Evolutionary conservation across 2,113 vertebrate species (phyloP).

Genomic region (Oceanites oceanicus): DNA sequence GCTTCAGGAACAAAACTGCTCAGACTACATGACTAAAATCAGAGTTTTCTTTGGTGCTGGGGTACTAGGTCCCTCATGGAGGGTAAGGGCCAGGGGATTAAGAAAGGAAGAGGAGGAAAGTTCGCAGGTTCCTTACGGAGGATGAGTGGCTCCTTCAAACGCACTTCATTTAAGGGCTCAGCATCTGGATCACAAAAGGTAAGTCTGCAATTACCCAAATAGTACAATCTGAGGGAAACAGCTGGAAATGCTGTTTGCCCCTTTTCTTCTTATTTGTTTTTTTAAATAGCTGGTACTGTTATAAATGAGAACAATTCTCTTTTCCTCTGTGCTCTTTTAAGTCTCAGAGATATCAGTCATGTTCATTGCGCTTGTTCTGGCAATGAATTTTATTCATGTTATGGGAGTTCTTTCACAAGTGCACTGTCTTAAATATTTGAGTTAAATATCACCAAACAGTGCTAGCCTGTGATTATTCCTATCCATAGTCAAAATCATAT

Average conservation of each 20-base stretch:
- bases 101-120: conserved; percentile 44
- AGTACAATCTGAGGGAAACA: neutral
- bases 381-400: neutral
- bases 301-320: neutral
- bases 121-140: conserved; percentile 68
- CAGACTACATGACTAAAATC: neutral
- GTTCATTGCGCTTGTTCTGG: neutral
- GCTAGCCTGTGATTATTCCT: neutral
- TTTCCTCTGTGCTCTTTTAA: neutral
- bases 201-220: conserved; percentile 53
- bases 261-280: neutral
- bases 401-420: neutral
- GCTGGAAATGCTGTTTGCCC: neutral
- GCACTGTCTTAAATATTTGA: neutral
- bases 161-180: conserved; percentile 88
- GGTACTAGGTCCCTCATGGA: conserved; percentile 59
- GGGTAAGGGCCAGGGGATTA: conserved; percentile 45
- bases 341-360: neutral
- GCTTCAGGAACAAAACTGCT: neutral
- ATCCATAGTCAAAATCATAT: neutral
- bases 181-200: conserved; percentile 93
- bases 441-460: neutral
- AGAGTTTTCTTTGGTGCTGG: conserved; percentile 28
- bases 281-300: neutral
- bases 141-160: conserved; percentile 85